phyloP scores from a whole-genome alignment of 1,140 invertebrate genomes.

The Drosophila gunungcola region DNA sequence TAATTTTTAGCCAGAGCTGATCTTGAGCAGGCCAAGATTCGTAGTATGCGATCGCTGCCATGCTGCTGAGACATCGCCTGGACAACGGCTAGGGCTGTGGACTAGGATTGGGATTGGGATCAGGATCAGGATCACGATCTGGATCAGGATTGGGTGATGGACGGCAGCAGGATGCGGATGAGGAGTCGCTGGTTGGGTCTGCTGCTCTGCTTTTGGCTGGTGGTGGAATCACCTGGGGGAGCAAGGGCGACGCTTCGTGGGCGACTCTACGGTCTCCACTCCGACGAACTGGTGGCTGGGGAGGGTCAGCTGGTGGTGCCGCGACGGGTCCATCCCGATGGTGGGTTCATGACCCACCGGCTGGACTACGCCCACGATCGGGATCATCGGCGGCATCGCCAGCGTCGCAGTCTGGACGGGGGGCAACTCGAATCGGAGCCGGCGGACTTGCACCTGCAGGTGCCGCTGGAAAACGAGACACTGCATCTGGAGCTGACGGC shows the following conservation, averaged over 20 bases:
- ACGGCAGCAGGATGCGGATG: constrained; percentile 8
- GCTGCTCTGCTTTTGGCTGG: constrained; percentile 55
- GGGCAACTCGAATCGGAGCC: constrained; percentile 48
- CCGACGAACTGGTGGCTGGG: constrained; percentile 84
- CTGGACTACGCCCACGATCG: constrained; percentile 86
- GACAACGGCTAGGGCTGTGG: constrained; percentile 65
- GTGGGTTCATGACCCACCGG: constrained; percentile 86
- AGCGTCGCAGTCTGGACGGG: constrained; percentile 48
- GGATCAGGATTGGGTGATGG: background rate
- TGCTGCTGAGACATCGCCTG: constrained; percentile 70
- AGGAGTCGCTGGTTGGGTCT: constrained; percentile 19
- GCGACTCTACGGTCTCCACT: constrained; percentile 85
- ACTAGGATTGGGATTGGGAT: constrained; percentile 1
- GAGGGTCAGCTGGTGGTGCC: constrained; percentile 87
- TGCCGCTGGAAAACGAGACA: constrained; percentile 44
- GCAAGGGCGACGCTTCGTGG: background rate
- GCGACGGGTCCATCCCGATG: constrained; percentile 86
- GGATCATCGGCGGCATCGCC: constrained; percentile 67
- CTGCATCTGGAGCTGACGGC: constrained; percentile 73
- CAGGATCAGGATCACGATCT: background rate
- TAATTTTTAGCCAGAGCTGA: background rate
- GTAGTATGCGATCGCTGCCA: constrained; percentile 68
- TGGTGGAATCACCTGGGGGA: background rate
- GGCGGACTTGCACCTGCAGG: constrained; percentile 86
- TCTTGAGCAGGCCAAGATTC: constrained; percentile 8